phyloP scores from a whole-genome alignment of 2,888 invertebrate species.

The Mactromeris polynyma region DNA sequence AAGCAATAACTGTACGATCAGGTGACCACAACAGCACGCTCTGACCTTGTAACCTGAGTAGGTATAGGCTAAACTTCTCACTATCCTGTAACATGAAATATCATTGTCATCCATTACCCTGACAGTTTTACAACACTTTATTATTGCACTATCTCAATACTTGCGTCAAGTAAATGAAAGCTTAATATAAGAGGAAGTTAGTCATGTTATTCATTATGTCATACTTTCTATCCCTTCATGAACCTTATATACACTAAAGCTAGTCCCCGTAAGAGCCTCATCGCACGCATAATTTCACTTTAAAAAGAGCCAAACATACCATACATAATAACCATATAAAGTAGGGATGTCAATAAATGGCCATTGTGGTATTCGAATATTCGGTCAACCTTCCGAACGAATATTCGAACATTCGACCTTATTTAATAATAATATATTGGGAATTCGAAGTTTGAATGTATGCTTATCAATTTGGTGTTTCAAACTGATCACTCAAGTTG shows the following conservation, averaged over 20 bases:
- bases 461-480: no score
- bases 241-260: not conserved
- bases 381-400: no score
- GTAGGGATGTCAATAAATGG: no score
- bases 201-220: conserved; percentile 2
- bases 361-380: no score
- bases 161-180: not conserved
- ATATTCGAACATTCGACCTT: no score
- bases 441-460: no score
- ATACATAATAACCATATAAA: no score
- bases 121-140: conserved; percentile 34
- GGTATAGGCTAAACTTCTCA: conserved; percentile 24
- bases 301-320: not conserved
- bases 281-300: not conserved
- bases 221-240: not conserved
- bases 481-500: no score
- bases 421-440: no score
- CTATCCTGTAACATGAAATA: not conserved
- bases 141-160: not conserved
- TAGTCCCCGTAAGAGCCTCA: not conserved
- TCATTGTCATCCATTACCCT: conserved; percentile 7
- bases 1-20: not conserved
- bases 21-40: conserved; percentile 14
- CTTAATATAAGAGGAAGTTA: not conserved
- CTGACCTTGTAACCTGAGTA: not conserved